Conservation (phyloP, 2,113 vertebrate species). For the Malurus cyaneus region DNA sequence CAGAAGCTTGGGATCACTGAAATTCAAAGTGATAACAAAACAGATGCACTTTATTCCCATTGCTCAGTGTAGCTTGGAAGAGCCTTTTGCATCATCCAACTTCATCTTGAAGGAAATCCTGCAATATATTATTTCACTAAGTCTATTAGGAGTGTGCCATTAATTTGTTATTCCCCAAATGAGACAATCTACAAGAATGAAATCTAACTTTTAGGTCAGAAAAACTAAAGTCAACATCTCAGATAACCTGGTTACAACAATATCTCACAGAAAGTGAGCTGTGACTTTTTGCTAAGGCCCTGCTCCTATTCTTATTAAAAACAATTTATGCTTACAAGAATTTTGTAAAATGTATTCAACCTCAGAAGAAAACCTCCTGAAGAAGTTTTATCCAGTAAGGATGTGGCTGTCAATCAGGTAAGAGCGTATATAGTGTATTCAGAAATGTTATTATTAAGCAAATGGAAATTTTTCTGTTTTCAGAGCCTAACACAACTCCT, state of each 20-base stretch:
- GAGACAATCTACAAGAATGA: background rate
- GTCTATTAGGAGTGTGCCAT: background rate
- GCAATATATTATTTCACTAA: background rate
- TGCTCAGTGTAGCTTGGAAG: background rate
- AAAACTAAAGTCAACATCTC: background rate
- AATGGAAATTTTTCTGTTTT: background rate
- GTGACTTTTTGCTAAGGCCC: background rate
- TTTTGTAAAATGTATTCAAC: background rate
- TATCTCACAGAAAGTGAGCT: background rate
- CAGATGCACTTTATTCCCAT: background rate
- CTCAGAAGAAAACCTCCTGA: background rate
- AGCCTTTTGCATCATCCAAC: background rate
- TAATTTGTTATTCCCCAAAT: background rate
- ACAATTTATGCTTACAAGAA: background rate
- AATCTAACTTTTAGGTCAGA: background rate
- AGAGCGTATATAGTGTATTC: background rate
- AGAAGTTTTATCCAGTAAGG: background rate
- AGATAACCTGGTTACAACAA: background rate
- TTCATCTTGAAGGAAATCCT: background rate
- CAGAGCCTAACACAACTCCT: background rate
- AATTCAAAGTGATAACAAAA: background rate
- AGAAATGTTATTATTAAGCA: background rate
- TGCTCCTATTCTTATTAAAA: background rate
- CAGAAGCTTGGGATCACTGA: background rate
- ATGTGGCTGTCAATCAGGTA: background rate